Evolutionary conservation across 1,140 invertebrate genomes (phyloP).

Genomic region (Doryteuthis pealeii): DNA sequence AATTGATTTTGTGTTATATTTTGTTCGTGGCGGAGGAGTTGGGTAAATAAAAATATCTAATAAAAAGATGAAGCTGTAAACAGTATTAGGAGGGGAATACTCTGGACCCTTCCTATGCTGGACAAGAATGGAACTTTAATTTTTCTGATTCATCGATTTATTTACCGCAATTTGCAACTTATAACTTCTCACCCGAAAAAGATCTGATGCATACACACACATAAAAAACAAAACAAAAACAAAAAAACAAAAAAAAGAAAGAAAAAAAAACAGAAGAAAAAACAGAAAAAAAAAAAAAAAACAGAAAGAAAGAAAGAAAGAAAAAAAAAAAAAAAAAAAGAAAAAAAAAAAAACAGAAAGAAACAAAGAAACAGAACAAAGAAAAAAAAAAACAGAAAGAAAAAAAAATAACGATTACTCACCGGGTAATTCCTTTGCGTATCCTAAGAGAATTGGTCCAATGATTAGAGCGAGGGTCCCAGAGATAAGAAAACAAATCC

Average conservation of each 20-base stretch:
- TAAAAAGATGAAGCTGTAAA: no score
- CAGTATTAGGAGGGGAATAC: no score
- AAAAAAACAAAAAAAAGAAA: slow-evolving; percentile 15
- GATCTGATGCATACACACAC: no score
- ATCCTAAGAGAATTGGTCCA: slow-evolving; percentile 83
- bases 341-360: background rate
- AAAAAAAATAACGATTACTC: slow-evolving; percentile 2
- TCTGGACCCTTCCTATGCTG: no score
- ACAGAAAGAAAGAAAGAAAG: slow-evolving; percentile 12
- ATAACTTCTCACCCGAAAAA: no score
- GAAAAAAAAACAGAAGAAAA: slow-evolving; percentile 5
- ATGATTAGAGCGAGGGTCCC: slow-evolving; percentile 77
- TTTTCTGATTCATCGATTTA: no score
- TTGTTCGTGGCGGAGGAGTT: no score
- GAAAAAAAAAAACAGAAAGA: slow-evolving; percentile 14
- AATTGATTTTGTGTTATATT: no score
- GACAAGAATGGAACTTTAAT: no score
- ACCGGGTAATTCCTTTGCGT: slow-evolving; percentile 69
- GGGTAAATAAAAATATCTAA: no score
- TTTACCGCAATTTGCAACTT: no score
- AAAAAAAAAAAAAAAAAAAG: slow-evolving; percentile 11
- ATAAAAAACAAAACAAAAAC: background rate
- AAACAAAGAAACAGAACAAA: no score
- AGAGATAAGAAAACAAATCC: slow-evolving; percentile 86
- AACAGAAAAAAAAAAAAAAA: slow-evolving; percentile 9